Base-by-base conservation (phyloP, 30 jellyfish, hydroid and myxozoan genomes). In the Cassiopea andromeda region DNA sequence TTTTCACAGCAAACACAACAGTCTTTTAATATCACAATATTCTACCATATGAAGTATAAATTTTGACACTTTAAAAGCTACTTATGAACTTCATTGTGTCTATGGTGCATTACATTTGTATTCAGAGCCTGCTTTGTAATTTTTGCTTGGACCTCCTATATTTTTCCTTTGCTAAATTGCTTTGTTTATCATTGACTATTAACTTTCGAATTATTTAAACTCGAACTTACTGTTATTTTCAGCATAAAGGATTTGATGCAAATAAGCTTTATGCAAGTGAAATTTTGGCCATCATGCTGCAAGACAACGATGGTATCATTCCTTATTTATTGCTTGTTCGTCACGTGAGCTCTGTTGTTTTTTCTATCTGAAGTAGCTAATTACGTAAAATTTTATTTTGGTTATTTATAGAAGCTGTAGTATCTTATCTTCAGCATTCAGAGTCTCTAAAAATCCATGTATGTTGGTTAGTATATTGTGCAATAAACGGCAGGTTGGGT, bases 181-280 rank as follows among this genome's bases (percentile, higher is more conserved):
- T 17, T 49, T 46, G 73, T 2, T 77, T n/a, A 16, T 77, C 2
- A 50, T 50, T 54, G 12, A 48, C 58, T 2, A 7, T n/a, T 15
- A 38, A 10, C 1, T 13, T 54, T 38, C 44, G 38, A 27, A 80
- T 1, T 12, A 72, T 27, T n/a, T 72, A 47, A 3, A 48, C 46
- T n/a, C 72, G 18, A 16, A 72, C 54, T 12, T 7, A 43, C 44
- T 75, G 57, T 60, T 44, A 61, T n/a, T 54, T 79, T 13, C 76
- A 95, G 99, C 85, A 73, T 48, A 90, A 90, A 78, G 93, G 92
- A 13, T 95, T 89, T 71, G 98, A 90, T 74, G 82, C 97, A 54
- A 95, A 95, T 85, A 95, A 95, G 67, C 71, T 95, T 54, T 95
- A 95, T 75, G 94, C 99, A 17, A 95, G 99, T 87, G 99, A 95